phyloP scores from a whole-genome alignment of 2,888 invertebrate species.

The Cantharis nigra region DNA sequence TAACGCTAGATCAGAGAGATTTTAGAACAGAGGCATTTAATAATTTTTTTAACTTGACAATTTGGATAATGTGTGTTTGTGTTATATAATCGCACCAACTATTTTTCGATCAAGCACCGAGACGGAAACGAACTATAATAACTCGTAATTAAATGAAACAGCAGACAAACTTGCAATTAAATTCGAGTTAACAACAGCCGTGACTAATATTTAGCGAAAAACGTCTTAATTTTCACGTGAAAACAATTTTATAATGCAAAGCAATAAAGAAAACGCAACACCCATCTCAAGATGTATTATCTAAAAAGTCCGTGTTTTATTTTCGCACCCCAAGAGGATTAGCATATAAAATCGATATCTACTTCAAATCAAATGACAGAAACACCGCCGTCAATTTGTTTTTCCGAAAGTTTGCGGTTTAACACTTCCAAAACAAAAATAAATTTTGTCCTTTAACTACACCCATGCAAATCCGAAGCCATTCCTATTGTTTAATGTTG shows the following conservation, averaged over 20 bases:
- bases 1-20: background rate
- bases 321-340: constrained; percentile 14
- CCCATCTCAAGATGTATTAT: constrained; percentile 15
- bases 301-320: constrained; percentile 18
- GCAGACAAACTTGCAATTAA: background rate
- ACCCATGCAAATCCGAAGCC: constrained; percentile 2
- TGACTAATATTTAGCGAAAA: background rate
- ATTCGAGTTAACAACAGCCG: background rate
- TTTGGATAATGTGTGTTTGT: no score
- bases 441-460: background rate
- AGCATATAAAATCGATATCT: constrained; percentile 21
- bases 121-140: background rate
- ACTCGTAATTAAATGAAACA: background rate
- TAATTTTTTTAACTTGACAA: no score
- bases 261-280: constrained; percentile 17
- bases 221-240: background rate
- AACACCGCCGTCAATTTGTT: constrained; percentile 16
- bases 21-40: no score
- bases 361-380: constrained; percentile 21
- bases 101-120: background rate
- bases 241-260: constrained; percentile 1
- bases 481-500: background rate
- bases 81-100: background rate
- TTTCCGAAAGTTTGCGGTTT: constrained; percentile 1
- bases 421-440: background rate